Base-by-base conservation (phyloP, 2,797 vertebrate species). In the Rhinatrema bivittatum region DNA sequence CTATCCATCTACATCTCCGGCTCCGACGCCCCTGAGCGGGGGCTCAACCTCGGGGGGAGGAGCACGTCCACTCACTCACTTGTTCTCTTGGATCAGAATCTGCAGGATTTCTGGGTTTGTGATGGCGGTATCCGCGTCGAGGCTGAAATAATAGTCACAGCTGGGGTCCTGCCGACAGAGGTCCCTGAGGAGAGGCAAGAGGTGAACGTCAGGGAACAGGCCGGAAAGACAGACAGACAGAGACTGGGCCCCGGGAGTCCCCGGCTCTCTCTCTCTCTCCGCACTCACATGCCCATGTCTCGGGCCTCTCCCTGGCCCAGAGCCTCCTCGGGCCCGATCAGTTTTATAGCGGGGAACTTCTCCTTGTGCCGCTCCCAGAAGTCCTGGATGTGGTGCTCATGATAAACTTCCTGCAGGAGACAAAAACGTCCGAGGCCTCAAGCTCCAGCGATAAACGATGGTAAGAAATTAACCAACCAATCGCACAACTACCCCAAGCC, bases 101-200 rank as follows among this genome's bases (percentile, higher is more conserved):
- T 78, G 79, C 26, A 94, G 69, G 0, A 76, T 77, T 53, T 90
- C 80, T 0, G 45, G 73, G 62, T 92, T 91, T 1, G 71, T 82
- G 32, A 94, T 15, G 2, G 86, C 82, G 1, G 90, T 81, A 2
- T 91, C 88, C 0, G 87, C 76, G 20, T 94, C 91, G 7, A 94
- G 56, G 46, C 87, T 93, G 69, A 91, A 89, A 74, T 90, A 93
- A 50, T 86, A 93, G 29, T 87, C 87, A 19, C 91, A 93, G 17
- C 36, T 13, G 0, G 66, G 59, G 29, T 90, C 76, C 63, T 83
- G 84, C 42, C 63, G 77, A 42, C 91, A 94, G 1, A 50, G 56
- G 43, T 84, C 81, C 15, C 91, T 93, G 62, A 9, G 15, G 32
- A 30, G 7, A 42, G 25, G 28, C 5, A 29, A 16, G 32, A 4